phyloP scores from a whole-genome alignment of 2,113 vertebrate species.

The Microcebus tavaratra region DNA sequence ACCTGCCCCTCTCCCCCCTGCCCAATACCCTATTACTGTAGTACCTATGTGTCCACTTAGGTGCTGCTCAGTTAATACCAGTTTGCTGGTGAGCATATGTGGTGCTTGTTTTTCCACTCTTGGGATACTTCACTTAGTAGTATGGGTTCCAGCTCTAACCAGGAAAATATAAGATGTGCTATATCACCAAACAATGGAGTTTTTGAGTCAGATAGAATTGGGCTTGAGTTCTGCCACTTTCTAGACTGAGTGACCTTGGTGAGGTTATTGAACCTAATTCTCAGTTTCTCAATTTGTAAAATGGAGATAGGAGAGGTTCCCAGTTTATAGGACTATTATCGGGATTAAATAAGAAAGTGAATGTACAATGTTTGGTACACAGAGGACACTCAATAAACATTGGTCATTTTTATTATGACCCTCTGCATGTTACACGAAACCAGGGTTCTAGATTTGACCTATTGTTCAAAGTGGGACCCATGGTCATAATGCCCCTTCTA shows the following conservation, averaged over 20 bases:
- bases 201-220: not conserved
- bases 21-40: too few relatives aligned
- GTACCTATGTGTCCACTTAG: too few relatives aligned
- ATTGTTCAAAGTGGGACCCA: not conserved
- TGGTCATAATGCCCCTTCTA: not conserved
- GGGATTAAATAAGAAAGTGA: not conserved
- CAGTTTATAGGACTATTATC: not conserved
- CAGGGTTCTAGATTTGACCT: not conserved
- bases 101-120: too few relatives aligned
- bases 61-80: too few relatives aligned
- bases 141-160: too few relatives aligned
- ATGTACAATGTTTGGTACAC: not conserved
- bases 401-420: not conserved
- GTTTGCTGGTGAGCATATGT: too few relatives aligned
- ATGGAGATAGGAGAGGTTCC: not conserved
- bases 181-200: not conserved
- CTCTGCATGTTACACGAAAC: not conserved
- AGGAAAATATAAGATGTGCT: too few relatives aligned
- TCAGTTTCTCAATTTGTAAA: constrained; percentile 15
- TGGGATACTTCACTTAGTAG: too few relatives aligned
- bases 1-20: too few relatives aligned
- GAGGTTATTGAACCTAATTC: not conserved
- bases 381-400: not conserved
- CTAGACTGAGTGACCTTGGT: not conserved
- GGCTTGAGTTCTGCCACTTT: not conserved